Base-by-base conservation (phyloP, 2,888 invertebrate genomes). In the Troides aeacus region DNA sequence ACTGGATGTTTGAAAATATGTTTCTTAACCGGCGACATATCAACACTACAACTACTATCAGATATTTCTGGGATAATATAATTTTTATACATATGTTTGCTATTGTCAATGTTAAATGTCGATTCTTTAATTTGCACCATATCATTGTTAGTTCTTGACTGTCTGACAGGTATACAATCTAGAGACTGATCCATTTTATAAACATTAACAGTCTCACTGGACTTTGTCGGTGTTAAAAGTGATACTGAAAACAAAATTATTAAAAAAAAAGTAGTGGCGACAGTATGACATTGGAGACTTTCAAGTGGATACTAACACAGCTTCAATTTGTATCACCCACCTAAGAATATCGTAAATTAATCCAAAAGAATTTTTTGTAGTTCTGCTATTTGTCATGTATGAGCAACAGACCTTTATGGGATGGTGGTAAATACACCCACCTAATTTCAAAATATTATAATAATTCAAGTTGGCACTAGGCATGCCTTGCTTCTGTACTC, bases 111-210 rank as follows among this genome's bases (percentile, higher is more conserved):
- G 23, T 61, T 65, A 23, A 62, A 69, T 62, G 46, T 65, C 6
- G 65, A 62, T 77, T 72, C 75, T 36, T 78, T 76, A 21, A 76
- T 75, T 71, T 78, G 62, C 56, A 74, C 18, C n/a, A 18, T 79
- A 18, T 81, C 83, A 56, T 71, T 74, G 18, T 72, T 71, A 0
- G 75, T 72, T 36, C 85, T 82, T 0, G 90, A 80, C 70, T 91
- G 90, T 56, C 87, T 84, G 3, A 91, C 89, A 0, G 92, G 92
- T 0, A 92, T 82, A 66, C 83, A 79, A 64, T 92, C 92, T 68
- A 92, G 72, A 1, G 85, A 81, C 53, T 85, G 81, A 72, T 91
- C 86, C 72, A 88, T 77, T 74, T 81, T 83, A 71, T 83, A 81
- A 7, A 76, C 72, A 59, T 77, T 71, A 58, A 79, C 79, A 42